A percentile compares a stretch with the other conserved stretches of the same genome.
Evolutionary conservation across 1,140 invertebrate species (phyloP).

Genomic region (Scaptomyza pallida): DNA sequence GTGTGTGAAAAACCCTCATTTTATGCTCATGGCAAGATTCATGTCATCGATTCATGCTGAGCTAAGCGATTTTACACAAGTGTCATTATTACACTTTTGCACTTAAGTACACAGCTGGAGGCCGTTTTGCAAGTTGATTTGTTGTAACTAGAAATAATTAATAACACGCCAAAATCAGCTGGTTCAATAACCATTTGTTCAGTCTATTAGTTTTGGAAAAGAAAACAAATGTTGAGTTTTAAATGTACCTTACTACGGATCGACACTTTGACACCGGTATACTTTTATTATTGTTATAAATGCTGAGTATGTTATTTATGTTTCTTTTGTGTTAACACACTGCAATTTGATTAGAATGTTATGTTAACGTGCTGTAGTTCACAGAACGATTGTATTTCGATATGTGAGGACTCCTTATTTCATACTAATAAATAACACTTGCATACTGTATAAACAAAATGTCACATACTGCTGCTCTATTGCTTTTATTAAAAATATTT

Average conservation of each 20-base stretch:
- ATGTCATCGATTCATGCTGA: constrained; percentile 45
- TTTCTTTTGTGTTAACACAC: neutral
- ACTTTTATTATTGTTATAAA: constrained; percentile 1
- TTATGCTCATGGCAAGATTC: neutral
- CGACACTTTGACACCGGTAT: constrained; percentile 24
- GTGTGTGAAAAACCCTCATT: neutral
- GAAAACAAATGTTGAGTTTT: too few species aligned
- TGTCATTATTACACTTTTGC: constrained; percentile 21
- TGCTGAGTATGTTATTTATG: neutral
- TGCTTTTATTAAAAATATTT: too few species aligned
- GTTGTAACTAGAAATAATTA: constrained; percentile 13
- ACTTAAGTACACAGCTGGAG: constrained; percentile 32
- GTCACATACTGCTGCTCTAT: too few species aligned
- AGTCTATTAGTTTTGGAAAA: neutral
- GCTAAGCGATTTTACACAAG: constrained; percentile 34
- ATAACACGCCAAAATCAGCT: too few species aligned
- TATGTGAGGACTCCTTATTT: neutral
- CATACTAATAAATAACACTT: neutral
- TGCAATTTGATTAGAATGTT: neutral
- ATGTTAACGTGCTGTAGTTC: constrained; percentile 1
- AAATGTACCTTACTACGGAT: constrained; percentile 20
- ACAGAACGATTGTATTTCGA: constrained; percentile 5
- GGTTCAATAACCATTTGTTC: too few species aligned
- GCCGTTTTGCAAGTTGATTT: constrained; percentile 25
- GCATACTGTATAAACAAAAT: neutral